phyloP scores from a whole-genome alignment of 2,113 vertebrate species.

The Corythaixoides concolor region DNA sequence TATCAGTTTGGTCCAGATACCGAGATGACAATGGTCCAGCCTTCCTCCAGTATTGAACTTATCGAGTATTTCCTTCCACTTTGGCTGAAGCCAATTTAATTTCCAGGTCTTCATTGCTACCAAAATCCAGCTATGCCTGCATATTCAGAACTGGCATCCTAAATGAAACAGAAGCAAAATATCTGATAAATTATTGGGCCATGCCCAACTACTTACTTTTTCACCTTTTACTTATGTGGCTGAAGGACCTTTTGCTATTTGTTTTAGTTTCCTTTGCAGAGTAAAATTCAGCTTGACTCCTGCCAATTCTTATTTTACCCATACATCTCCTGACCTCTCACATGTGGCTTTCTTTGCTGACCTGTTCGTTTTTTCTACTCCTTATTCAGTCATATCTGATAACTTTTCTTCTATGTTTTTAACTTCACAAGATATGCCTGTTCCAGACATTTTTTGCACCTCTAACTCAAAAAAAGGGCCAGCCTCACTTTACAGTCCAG shows the following conservation, averaged over 20 bases:
- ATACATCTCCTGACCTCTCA: neutral
- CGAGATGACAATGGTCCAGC: neutral
- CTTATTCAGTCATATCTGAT: neutral
- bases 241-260: neutral
- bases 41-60: neutral
- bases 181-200: neutral
- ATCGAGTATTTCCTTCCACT: neutral
- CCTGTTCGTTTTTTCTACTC: neutral
- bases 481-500: neutral
- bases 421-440: neutral
- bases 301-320: neutral
- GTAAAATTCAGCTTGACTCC: neutral
- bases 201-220: neutral
- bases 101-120: neutral
- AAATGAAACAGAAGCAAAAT: neutral
- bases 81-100: neutral
- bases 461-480: neutral
- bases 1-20: neutral
- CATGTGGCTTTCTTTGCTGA: neutral
- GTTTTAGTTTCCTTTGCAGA: neutral
- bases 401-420: neutral
- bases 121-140: neutral
- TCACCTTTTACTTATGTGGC: neutral
- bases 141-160: neutral
- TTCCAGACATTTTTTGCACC: neutral